Conservation (phyloP, 2,888 invertebrate genomes). For the Andrena bicolor region DNA sequence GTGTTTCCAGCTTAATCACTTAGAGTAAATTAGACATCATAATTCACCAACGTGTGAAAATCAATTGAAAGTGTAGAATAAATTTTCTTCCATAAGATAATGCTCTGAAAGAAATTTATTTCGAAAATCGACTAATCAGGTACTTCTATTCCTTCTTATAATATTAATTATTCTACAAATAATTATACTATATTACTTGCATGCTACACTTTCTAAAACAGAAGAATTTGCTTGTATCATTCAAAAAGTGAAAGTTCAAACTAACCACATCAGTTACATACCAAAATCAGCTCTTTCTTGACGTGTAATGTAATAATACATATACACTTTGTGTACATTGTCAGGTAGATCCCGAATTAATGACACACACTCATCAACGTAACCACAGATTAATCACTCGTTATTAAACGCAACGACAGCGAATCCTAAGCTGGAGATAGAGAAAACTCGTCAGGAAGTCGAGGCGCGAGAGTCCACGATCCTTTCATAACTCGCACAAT, state of each 20-base stretch:
- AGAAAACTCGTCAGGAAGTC: conserved; percentile 10
- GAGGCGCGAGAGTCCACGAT: conserved; percentile 25
- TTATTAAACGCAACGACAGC: conserved; percentile 2
- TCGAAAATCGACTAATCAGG: no score
- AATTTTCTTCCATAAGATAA: no score
- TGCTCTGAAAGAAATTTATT: no score
- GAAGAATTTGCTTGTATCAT: neutral
- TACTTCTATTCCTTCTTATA: no score
- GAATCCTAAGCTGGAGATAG: conserved; percentile 12
- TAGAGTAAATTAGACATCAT: no score
- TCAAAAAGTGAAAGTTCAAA: neutral
- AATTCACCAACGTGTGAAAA: no score
- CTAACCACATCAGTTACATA: neutral
- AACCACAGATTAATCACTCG: no score
- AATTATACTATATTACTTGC: neutral
- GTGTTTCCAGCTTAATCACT: no score
- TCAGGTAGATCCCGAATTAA: neutral
- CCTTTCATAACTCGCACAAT: conserved; percentile 48
- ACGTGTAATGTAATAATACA: neutral
- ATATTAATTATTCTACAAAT: no score
- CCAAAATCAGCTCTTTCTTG: neutral
- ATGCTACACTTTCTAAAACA: neutral
- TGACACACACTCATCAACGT: neutral
- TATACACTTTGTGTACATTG: no score
- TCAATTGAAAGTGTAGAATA: no score